Percentiles rank a stretch among this genome's conserved stretches.
Conservation (phyloP, 2,797 vertebrate genomes). For the Varecia variegata region DNA sequence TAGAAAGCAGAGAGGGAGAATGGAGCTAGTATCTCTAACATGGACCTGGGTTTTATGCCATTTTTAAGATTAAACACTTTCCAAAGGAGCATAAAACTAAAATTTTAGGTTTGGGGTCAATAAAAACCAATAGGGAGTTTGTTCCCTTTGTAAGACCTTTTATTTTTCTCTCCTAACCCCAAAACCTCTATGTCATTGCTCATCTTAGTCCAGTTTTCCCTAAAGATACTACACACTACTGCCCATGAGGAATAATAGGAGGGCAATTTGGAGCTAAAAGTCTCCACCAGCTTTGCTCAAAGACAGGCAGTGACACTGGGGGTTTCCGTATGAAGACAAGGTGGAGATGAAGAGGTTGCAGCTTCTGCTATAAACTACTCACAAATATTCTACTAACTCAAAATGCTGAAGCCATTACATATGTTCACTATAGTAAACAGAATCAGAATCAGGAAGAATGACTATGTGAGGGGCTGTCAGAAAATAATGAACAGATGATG, state of each 20-base stretch:
- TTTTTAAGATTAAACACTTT: slow-evolving; percentile 7
- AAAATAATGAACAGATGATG: neutral
- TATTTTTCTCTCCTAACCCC: neutral
- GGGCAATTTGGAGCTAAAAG: neutral
- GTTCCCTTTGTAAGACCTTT: neutral
- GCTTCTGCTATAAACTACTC: neutral
- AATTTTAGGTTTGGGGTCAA: neutral
- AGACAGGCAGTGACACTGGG: neutral
- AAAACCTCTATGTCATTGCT: neutral
- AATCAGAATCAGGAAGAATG: neutral
- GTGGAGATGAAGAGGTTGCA: neutral
- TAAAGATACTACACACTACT: neutral
- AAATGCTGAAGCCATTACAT: neutral
- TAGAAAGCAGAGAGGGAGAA: neutral
- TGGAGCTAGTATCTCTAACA: neutral
- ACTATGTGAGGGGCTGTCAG: neutral
- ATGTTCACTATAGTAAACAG: too few relatives aligned
- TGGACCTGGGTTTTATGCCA: neutral
- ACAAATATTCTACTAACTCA: neutral
- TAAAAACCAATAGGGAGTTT: neutral
- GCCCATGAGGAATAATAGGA: neutral
- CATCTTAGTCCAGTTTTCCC: neutral
- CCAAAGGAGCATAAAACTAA: neutral
- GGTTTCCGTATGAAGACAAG: neutral
- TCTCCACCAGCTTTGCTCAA: neutral